Base-by-base conservation (phyloP, 2,797 vertebrate genomes). In the Miichthys miiuy region DNA sequence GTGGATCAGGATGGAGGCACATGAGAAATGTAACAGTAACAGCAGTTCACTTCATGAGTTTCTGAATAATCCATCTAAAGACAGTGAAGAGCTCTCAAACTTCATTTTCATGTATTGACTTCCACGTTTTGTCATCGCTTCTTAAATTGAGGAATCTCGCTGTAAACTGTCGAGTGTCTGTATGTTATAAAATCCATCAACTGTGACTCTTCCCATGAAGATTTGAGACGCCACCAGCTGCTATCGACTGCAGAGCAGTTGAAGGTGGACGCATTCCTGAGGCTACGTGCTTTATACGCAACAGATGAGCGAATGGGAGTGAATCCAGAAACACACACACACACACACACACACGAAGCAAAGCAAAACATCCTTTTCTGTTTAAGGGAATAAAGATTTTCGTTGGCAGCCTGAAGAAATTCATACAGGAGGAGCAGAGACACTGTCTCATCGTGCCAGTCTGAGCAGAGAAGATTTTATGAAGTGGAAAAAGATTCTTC, bases 251-350 rank as follows among this genome's bases (percentile, higher is more conserved):
- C 57, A 44, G 65, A 73, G 67, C 68, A 27, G 30, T 61, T 42
- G 72, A 75, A 87, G 81, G 72, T 75, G 46, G 65, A 68, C 0
- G 56, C 78, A 90, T 92, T 92, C 89, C 87, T 91, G 71, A 88
- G 69, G 51, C 48, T 47, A 2, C 10, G 12, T 2, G 50, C 34
- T 82, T 89, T 52, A 91, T 90, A 38, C 3, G 12, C 80, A 90
- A 79, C 91, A 92, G 90, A 92, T 92, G 87, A 86, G 66, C 20
- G 1, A 12, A 42, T 2, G 42, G 80, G 73, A 86, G n/a, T 1
- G 20, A 14, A 50, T 82, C 75, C 87, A 89, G 47, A 83, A 48
- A 63, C 52, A 18, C 74, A 68, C 83, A 64, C 66, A 68, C 62
- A 66, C 30, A n/a, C n/a, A 52, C 47, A 56, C 72, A 74, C n/a